Evolutionary conservation across 2,888 invertebrate species (phyloP).

Genomic region (Criorhina ranunculi): DNA sequence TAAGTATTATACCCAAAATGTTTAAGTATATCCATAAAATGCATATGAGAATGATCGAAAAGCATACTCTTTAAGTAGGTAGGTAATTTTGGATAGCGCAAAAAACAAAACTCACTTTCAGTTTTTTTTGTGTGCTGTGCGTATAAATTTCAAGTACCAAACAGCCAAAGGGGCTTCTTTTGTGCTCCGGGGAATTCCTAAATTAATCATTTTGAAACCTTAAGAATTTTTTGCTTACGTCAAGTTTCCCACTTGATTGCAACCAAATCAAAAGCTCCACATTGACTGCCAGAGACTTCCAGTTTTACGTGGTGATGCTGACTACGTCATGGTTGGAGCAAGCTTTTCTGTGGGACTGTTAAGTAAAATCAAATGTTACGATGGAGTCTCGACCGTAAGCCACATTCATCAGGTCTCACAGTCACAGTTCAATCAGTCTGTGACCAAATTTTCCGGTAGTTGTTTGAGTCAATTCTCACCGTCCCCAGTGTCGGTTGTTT

Average conservation of each 20-base stretch:
- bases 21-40: not conserved
- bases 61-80: not conserved
- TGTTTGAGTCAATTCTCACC: constrained; percentile 20
- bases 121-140: not conserved
- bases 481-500: constrained; percentile 5
- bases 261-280: constrained; percentile 43
- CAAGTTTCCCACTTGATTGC: constrained; percentile 25
- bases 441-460: constrained; percentile 53
- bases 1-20: too few relatives aligned
- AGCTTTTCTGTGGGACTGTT: constrained; percentile 57
- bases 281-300: constrained; percentile 39
- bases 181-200: constrained; percentile 18
- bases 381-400: constrained; percentile 44
- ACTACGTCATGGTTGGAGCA: constrained; percentile 48
- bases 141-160: not conserved
- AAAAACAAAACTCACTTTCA: constrained; percentile 8
- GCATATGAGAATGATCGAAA: not conserved
- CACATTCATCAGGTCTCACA: constrained; percentile 45
- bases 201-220: constrained; percentile 1
- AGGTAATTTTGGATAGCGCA: too few relatives aligned
- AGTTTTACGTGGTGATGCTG: constrained; percentile 14
- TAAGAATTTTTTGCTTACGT: constrained; percentile 23
- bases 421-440: constrained; percentile 53
- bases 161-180: too few relatives aligned
- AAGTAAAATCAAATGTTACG: constrained; percentile 24